Evolutionary conservation across 1,140 invertebrate species (phyloP).

Genomic region (Melitaea cinxia): DNA sequence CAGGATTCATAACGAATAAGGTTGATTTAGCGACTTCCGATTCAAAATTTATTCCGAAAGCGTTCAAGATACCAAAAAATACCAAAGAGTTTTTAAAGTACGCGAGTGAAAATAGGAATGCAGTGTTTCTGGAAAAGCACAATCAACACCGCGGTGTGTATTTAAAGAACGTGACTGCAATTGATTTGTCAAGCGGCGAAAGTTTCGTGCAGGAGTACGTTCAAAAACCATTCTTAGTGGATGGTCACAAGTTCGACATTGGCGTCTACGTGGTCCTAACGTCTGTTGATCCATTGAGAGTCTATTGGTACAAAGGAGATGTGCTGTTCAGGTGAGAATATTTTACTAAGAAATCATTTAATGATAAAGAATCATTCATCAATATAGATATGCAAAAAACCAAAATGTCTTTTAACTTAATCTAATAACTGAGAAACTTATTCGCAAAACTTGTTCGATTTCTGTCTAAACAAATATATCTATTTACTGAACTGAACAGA

Average conservation of each 20-base stretch:
- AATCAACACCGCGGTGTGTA: conserved; percentile 95
- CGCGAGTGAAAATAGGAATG: conserved; percentile 85
- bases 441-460: too few relatives aligned
- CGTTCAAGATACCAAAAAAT: conserved; percentile 93
- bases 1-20: conserved; percentile 97
- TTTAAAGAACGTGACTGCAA: conserved; percentile 86
- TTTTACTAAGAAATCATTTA: not conserved
- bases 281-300: conserved; percentile 93
- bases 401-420: too few relatives aligned
- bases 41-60: conserved; percentile 90
- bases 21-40: conserved; percentile 92
- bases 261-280: conserved; percentile 97
- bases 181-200: conserved; percentile 88
- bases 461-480: too few relatives aligned
- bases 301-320: conserved; percentile 95
- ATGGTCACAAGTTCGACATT: conserved; percentile 97
- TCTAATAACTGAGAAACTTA: too few relatives aligned
- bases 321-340: conserved; percentile 88
- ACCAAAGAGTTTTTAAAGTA: conserved; percentile 88
- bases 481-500: too few relatives aligned
- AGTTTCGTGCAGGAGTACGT: conserved; percentile 96
- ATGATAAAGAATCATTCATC: too few relatives aligned
- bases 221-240: conserved; percentile 90
- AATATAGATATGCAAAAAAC: too few relatives aligned
- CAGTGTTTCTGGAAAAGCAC: conserved; percentile 94